These are phyloP conservation scores for Nesidiocoris tenuis DNA, from an alignment of 2,888 invertebrate species.

Conservation along the genomic window DNA sequence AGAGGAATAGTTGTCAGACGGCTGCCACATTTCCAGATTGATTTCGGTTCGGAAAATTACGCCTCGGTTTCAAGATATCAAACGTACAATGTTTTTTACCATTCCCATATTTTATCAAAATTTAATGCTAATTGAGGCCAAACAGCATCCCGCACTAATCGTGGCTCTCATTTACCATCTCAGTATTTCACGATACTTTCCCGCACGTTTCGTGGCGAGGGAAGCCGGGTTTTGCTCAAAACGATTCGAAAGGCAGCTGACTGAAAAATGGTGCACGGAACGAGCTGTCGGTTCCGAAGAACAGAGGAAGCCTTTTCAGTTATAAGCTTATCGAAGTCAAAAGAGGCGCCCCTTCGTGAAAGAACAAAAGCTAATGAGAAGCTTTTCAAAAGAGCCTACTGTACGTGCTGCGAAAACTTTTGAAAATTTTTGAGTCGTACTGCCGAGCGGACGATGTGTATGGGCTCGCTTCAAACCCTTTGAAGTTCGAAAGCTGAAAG, in stretches of 20 bases:
- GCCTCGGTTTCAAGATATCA: no score
- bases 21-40: no score
- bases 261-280: slow-evolving; percentile 12
- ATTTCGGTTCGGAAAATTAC: no score
- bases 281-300: background rate
- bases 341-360: slow-evolving; percentile 8
- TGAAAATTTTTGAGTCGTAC: slow-evolving; percentile 17
- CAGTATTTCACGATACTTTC: no score
- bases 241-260: background rate
- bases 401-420: slow-evolving; percentile 10
- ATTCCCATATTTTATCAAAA: no score
- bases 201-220: no score
- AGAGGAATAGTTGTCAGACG: no score
- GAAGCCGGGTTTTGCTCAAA: no score
- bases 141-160: no score
- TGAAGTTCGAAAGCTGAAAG: slow-evolving; percentile 20
- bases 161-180: no score
- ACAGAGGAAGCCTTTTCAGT: slow-evolving; percentile 19
- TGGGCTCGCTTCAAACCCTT: slow-evolving; percentile 9
- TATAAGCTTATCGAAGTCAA: slow-evolving; percentile 28
- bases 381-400: slow-evolving; percentile 10
- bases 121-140: no score
- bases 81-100: no score
- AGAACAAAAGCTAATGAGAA: slow-evolving; percentile 31
- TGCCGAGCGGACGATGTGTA: background rate